Evolutionary conservation across 2,113 vertebrate genomes (phyloP), one percentile per base, ranked within the genome.

Genomic region (Apteryx owenii): DNA sequence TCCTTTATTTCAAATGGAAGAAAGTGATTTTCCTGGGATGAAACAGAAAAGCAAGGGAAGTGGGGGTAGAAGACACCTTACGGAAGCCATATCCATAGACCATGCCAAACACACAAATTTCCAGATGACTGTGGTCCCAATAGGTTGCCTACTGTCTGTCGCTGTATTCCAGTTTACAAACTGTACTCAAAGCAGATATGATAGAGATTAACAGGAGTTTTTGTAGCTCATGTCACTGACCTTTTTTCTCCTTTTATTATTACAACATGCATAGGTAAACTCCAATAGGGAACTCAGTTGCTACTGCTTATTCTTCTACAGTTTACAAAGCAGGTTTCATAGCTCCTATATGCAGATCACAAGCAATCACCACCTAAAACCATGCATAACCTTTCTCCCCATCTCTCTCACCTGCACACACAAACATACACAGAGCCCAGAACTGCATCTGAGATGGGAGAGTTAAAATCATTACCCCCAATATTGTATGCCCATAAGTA

Each of bases 41-140:
- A 79, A 88, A 56, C 6, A 29, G 5, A 1, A 0, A 77, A 56
- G 5, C 4, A 73, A 58, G 5, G 5, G 9, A 90, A 58, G 3
- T 1, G 0, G 2, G 10, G 1, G 5, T 2, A 36, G 44, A 77
- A 77, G 58, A 61, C 3, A 21, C 2, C 6, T 68, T 28, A 17
- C 1, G 16, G 36, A n/a, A 60, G 10, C 58, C 54, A 20, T 48
- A 25, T 3, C 2, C 8, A 20, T 18, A 48, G 31, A 28, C 5
- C 17, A 18, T 46, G 54, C 3, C 31, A 76, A 89, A 40, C 8
- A 42, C 3, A 69, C 4, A 81, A 61, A 7, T 82, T 72, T 90
- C 21, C n/a, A 64, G 42, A 38, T 33, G 12, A 31, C 7, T 64
- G 31, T 3, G 4, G 2, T 69, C 13, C 31, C 46, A 50, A 66